Base-by-base conservation (phyloP, 2,113 vertebrate species). In the Takifugu flavidus region DNA sequence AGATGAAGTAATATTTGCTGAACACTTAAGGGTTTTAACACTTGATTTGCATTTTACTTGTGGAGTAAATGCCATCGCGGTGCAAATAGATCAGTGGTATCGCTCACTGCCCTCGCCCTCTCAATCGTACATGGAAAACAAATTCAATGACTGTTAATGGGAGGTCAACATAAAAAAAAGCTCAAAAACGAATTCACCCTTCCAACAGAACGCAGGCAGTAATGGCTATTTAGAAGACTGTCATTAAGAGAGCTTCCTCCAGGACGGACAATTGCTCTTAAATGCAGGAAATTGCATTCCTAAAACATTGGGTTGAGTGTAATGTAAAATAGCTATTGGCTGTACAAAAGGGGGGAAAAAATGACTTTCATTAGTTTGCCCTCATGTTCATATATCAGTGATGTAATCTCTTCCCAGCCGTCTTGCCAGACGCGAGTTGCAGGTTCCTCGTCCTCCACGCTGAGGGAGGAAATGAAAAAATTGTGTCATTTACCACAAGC, bases 321-420 rank as follows among this genome's bases (percentile, higher is more conserved):
- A 64, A 82, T 67, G 74, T 53, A 65, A 56, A 51, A 28, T 31
- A 63, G 61, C 67, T 70, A 50, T 57, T 25, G 62, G 70, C 62
- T 28, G 46, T 60, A 70, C 67, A 55, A n/a, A 54, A 51, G 44
- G 53, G 6, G 10, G 8, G 14, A 54, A 53, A 46, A 76, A 64
- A 77, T 58, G 13, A 15, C 62, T 85, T 85, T 83, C 79, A 83
- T 88, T 80, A 83, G 84, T 86, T 88, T 72, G 78, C 53, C 64
- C 62, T 56, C 69, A 71, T 73, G 71, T 81, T 78, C 75, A 68
- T 75, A 69, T 68, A 77, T 82, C 77, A 53, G 62, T 46, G 70
- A 68, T 63, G 85, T 83, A 79, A 85, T 75, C 49, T 65, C 72
- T 69, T 56, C 4, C 54, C n/a, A 31, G 63, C 25, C 51, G 13